These are phyloP conservation scores for Onchidella celtica DNA, from an alignment of 2,888 invertebrate species.

Conservation along the genomic window DNA sequence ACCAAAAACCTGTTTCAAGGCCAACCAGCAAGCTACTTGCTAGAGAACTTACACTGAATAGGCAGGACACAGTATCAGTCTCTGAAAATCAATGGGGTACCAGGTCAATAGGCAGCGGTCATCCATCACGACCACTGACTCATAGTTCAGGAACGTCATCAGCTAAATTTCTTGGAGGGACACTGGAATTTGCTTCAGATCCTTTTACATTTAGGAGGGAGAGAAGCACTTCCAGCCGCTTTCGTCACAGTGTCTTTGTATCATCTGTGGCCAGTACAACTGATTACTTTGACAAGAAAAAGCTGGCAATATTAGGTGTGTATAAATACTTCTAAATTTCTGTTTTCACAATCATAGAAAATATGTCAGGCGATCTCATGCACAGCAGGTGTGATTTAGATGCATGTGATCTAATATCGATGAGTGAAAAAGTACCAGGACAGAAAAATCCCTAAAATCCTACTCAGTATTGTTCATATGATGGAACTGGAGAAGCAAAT, in stretches of 20 bases:
- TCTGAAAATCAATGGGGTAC: not conserved
- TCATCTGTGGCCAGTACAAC: conserved; percentile 62
- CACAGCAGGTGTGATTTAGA: too few relatives aligned
- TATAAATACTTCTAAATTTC: too few relatives aligned
- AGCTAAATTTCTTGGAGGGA: conserved; percentile 48
- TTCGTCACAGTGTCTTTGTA: conserved; percentile 64
- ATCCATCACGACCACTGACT: not conserved
- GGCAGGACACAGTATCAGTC: not conserved
- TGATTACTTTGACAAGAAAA: conserved; percentile 65
- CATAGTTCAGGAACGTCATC: conserved; percentile 30
- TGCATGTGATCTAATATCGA: too few relatives aligned
- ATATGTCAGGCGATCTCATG: too few relatives aligned
- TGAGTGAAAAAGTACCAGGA: too few relatives aligned
- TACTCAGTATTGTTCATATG: too few relatives aligned
- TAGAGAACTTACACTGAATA: not conserved
- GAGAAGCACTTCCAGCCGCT: conserved; percentile 60
- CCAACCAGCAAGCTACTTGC: not conserved
- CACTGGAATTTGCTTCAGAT: conserved; percentile 34
- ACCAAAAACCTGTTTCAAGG: not conserved
- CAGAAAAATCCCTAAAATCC: too few relatives aligned
- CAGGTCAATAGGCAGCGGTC: not conserved
- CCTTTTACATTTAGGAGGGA: not conserved
- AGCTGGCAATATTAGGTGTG: conserved; percentile 57
- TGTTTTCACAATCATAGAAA: too few relatives aligned
- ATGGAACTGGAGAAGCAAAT: too few relatives aligned